A percentile compares a stretch with the other conserved stretches of the same genome.
phyloP scores from a whole-genome alignment of 1,140 invertebrate genomes.

The Zaprionus taronus region DNA sequence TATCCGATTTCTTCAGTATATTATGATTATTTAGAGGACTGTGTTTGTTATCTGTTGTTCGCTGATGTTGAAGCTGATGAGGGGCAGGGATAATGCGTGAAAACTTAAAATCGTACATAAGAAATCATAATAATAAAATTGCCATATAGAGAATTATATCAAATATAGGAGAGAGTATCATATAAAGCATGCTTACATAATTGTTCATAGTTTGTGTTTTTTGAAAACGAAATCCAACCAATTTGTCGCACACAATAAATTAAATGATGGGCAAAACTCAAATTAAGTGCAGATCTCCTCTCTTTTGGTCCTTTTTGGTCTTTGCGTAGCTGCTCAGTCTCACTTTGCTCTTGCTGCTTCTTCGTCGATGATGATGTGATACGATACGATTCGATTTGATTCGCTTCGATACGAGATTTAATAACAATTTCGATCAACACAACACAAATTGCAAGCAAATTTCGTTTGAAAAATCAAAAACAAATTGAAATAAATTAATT shows the following conservation, averaged over 20 bases:
- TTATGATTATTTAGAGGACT: slow-evolving; percentile 20
- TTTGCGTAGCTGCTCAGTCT: slow-evolving; percentile 28
- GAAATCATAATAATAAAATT: slow-evolving; percentile 30
- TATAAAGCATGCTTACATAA: slow-evolving; percentile 84
- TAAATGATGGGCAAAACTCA: slow-evolving; percentile 78
- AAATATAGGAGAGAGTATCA: slow-evolving; percentile 52
- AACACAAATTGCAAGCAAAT: slow-evolving; percentile 66
- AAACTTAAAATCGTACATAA: slow-evolving; percentile 30
- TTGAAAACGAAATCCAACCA: slow-evolving; percentile 82
- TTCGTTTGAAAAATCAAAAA: slow-evolving; percentile 58
- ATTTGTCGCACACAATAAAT: slow-evolving; percentile 68
- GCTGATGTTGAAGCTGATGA: slow-evolving; percentile 23
- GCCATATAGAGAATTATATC: slow-evolving; percentile 41
- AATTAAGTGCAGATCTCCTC: slow-evolving; percentile 68
- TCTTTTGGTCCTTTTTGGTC: slow-evolving; percentile 23
- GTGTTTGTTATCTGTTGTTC: slow-evolving; percentile 20
- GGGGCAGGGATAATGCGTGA: slow-evolving; percentile 12
- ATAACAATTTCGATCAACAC: slow-evolving; percentile 35
- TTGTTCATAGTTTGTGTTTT: slow-evolving; percentile 62
- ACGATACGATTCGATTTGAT: slow-evolving; percentile 34
- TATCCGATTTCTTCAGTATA: slow-evolving; percentile 15
- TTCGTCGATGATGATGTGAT: slow-evolving; percentile 48
- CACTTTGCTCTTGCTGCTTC: slow-evolving; percentile 24
- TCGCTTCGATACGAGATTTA: slow-evolving; percentile 24
- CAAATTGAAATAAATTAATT: slow-evolving; percentile 57